Conservation (phyloP, 23 tunicate genomes). For the Corella eumyota region DNA sequence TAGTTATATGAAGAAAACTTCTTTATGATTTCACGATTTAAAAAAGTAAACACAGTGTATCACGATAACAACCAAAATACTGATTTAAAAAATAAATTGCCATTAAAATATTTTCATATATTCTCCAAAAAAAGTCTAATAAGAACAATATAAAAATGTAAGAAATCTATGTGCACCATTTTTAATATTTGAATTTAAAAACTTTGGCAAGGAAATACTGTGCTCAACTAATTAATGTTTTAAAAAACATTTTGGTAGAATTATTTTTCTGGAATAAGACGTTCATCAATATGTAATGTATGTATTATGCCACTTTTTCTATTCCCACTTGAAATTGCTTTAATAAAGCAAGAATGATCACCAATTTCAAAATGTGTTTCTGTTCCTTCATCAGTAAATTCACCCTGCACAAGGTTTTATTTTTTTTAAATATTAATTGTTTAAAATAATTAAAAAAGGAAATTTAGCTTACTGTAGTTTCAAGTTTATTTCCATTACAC, state of each 20-base stretch:
- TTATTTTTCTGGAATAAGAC: slow-evolving; percentile 38
- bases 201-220: too few relatives aligned
- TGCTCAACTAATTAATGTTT: too few relatives aligned
- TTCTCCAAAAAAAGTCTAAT: too few relatives aligned
- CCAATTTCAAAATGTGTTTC: slow-evolving; percentile 87
- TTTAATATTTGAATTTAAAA: too few relatives aligned
- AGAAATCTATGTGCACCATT: too few relatives aligned
- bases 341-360: slow-evolving; percentile 42
- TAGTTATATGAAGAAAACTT: too few relatives aligned
- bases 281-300: slow-evolving; percentile 49
- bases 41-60: too few relatives aligned
- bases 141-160: too few relatives aligned
- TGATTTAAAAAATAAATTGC: not conserved
- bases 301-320: slow-evolving; percentile 68
- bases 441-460: not conserved
- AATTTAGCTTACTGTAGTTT: slow-evolving; percentile 67
- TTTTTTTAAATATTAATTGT: not conserved
- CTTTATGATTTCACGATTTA: too few relatives aligned
- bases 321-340: slow-evolving; percentile 83
- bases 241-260: too few relatives aligned
- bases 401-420: slow-evolving; percentile 56
- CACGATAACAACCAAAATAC: too few relatives aligned
- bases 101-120: not conserved
- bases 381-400: slow-evolving; percentile 87
- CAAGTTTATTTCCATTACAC: slow-evolving; percentile 91